Percentiles rank a stretch among this genome's conserved stretches.
These are phyloP conservation scores for Trachurus trachurus DNA, from an alignment of 2,797 vertebrate species.

Conservation along the genomic window DNA sequence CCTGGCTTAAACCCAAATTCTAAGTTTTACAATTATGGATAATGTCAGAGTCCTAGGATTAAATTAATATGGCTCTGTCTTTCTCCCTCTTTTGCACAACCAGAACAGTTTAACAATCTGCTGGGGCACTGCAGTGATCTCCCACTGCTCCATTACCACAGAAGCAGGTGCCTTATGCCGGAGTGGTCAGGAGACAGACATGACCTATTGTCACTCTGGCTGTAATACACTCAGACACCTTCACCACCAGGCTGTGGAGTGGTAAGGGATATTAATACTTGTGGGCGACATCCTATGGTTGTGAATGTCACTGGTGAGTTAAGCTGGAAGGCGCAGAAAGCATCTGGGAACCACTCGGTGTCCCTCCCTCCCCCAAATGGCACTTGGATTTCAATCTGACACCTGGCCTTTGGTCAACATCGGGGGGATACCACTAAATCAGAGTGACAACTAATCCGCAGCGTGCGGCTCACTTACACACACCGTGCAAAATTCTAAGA, in stretches of 20 bases:
- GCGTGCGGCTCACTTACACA: constrained; percentile 51
- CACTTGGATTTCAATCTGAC: constrained; percentile 73
- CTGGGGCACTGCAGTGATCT: not conserved
- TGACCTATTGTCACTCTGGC: not conserved
- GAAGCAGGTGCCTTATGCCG: not conserved
- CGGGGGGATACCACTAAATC: constrained; percentile 70
- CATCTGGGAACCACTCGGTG: constrained; percentile 45
- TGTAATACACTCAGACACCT: constrained; percentile 41
- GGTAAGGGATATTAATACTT: constrained; percentile 65
- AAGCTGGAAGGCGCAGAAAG: constrained; percentile 47
- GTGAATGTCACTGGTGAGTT: constrained; percentile 63
- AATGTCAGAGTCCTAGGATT: not conserved
- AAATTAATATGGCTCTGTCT: not conserved
- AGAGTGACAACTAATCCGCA: constrained; percentile 70
- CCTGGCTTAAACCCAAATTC: not conserved
- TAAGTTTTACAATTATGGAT: not conserved
- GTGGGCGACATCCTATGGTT: constrained; percentile 40
- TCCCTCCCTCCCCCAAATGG: constrained; percentile 52
- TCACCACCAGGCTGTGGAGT: constrained; percentile 32
- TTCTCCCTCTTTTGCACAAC: not conserved
- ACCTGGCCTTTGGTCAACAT: constrained; percentile 72
- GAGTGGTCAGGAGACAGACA: not conserved
- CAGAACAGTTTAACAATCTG: not conserved
- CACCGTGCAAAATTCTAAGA: constrained; percentile 56
- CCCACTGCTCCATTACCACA: not conserved